phyloP scores from a whole-genome alignment of 2,888 invertebrate species.

The Germaria angustata region DNA sequence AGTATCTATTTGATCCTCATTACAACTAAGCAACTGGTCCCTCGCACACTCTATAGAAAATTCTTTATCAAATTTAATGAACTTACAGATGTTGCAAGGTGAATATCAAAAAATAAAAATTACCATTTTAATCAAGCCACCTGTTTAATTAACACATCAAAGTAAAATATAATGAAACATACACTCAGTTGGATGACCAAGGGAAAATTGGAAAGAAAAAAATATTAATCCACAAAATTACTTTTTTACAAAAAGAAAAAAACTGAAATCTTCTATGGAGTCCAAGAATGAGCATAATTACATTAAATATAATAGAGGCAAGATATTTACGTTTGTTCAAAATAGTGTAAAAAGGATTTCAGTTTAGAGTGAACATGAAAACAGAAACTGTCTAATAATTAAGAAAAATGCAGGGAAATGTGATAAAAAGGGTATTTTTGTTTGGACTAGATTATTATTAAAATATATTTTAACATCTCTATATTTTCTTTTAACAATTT shows the following conservation, averaged over 20 bases:
- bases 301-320: conserved; percentile 33
- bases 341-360: conserved; percentile 14
- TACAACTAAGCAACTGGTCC: not conserved
- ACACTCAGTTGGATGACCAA: conserved; percentile 31
- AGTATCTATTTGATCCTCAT: too few relatives aligned
- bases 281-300: conserved; percentile 28
- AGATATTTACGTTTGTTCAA: not conserved
- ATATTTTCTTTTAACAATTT: too few relatives aligned
- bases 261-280: not conserved
- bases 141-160: conserved; percentile 66
- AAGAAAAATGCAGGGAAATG: too few relatives aligned
- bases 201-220: conserved; percentile 9
- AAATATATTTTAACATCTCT: too few relatives aligned
- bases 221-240: conserved; percentile 18
- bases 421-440: too few relatives aligned
- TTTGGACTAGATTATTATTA: too few relatives aligned
- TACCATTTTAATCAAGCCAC: conserved; percentile 42
- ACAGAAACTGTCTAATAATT: too few relatives aligned
- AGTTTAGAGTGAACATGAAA: conserved; percentile 11
- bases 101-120: conserved; percentile 1
- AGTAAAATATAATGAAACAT: conserved; percentile 36
- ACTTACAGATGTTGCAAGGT: conserved; percentile 38
- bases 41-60: conserved; percentile 9
- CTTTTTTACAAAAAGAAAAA: not conserved
- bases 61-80: conserved; percentile 53